Evolutionary conservation across 2,797 vertebrate species (phyloP), one percentile per base, ranked within the genome.

Genomic region (Melanotaenia pygmaea): DNA sequence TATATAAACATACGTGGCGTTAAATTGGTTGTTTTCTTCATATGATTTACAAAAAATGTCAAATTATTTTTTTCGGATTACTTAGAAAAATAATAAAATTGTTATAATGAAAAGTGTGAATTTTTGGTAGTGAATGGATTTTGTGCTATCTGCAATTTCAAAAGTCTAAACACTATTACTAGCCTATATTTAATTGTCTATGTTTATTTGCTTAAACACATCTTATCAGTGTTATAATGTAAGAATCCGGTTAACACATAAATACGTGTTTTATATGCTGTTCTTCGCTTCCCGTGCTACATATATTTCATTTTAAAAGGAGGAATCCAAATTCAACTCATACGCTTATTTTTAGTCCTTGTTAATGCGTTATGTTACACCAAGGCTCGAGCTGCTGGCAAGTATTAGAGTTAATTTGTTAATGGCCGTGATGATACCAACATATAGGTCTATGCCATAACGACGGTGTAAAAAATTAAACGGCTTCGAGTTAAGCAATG

Each of bases 351-450:
- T 76, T 80, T 67, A 74, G 69, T 65, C 59, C 7, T 58, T 53
- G 28, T 83, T 73, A 84, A 54, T 71, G 64, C 69, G 85, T 84
- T 84, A 88, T 60, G 20, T 81, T 85, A 78, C 67, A 80, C 86
- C 56, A 59, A 76, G 20, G 47, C 71, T 56, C 30, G n/a, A 58
- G 62, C 71, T 66, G 70, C 64, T 37, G 12, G 47, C 65, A 40
- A 50, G 65, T 59, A 64, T 84, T 72, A 58, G 30, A 80, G 72
- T 64, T 51, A 30, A 74, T 87, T 84, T 88, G 86, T 85, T 88
- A 72, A 86, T 73, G 83, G 74, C 4, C 54, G 83, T 56, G 87
- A 82, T 69, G 77, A 82, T 81, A 38, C 58, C 54, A 61, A 58
- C 57, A 59, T 76, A 67, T 59, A 71, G 65, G 65, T 67, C 51